Conservation (phyloP, 2,113 vertebrate species). For the Perca flavescens region DNA sequence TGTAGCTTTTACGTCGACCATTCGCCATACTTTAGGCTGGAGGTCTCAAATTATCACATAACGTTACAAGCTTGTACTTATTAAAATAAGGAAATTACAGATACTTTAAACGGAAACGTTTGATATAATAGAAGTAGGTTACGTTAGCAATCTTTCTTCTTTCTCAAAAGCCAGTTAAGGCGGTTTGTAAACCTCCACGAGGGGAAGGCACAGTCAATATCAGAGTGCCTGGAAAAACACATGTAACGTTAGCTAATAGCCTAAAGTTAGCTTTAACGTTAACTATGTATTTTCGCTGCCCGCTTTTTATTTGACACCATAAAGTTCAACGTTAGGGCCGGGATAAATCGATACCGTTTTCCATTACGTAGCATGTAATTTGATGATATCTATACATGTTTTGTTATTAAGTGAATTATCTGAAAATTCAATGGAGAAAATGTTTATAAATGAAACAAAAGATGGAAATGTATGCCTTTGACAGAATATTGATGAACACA, state of each 20-base stretch:
- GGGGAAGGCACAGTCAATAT: neutral
- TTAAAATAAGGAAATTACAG: too few species aligned
- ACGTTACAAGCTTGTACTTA: too few species aligned
- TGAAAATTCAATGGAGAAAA: too few species aligned
- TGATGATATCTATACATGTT: neutral
- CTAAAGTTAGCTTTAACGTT: too few species aligned
- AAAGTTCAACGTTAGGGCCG: too few species aligned
- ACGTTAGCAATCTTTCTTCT: neutral
- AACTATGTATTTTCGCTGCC: too few species aligned
- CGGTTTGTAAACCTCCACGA: neutral
- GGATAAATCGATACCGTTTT: neutral
- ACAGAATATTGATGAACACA: too few species aligned
- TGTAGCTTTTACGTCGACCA: neutral
- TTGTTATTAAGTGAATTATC: neutral
- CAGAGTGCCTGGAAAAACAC: neutral
- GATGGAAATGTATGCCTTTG: too few species aligned
- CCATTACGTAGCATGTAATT: neutral
- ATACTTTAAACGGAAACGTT: too few species aligned
- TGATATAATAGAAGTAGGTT: neutral
- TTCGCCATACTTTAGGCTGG: neutral
- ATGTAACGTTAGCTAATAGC: neutral
- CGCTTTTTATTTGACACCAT: neutral
- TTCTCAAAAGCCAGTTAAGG: neutral
- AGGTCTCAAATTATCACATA: too few species aligned
- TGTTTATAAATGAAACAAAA: too few species aligned